Conservation (phyloP, 37 sponge, comb jelly and placozoan species). For the Eunapius fragilis region DNA sequence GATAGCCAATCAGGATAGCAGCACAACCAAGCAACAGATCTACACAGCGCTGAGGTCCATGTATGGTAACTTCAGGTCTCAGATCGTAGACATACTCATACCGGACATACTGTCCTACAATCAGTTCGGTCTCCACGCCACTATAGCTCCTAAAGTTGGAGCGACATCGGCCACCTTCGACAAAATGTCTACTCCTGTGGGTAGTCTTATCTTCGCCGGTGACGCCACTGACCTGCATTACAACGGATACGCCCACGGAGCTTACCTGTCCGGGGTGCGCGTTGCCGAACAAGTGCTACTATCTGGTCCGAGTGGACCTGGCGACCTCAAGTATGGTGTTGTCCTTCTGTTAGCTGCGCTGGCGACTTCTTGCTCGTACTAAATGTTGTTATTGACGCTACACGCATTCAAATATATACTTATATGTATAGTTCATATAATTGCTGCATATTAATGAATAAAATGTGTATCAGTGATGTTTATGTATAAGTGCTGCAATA, state of each 20-base stretch:
- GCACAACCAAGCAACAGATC: conserved; percentile 32
- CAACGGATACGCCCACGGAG: conserved; percentile 64
- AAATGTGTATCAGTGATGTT: too few species aligned
- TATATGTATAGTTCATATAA: too few species aligned
- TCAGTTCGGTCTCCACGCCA: conserved; percentile 34
- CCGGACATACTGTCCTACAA: conserved; percentile 48
- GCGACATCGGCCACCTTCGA: neutral
- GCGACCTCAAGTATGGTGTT: too few species aligned
- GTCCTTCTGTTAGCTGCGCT: too few species aligned
- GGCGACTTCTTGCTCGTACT: too few species aligned
- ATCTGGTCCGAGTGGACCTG: too few species aligned
- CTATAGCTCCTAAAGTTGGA: conserved; percentile 12
- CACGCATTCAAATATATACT: too few species aligned
- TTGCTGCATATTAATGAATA: too few species aligned
- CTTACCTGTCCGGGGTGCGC: conserved; percentile 70
- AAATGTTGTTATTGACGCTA: too few species aligned
- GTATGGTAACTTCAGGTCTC: conserved; percentile 18
- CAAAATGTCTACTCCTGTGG: conserved; percentile 14
- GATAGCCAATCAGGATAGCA: neutral
- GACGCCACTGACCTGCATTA: conserved; percentile 27
- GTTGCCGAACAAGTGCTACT: too few species aligned
- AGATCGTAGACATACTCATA: conserved; percentile 21
- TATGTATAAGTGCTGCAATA: too few species aligned
- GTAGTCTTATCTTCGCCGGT: conserved; percentile 63
- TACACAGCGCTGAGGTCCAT: conserved; percentile 40